Evolutionary conservation across 64 coral and sea anemone species (phyloP), one percentile per base, ranked within the genome.

Genomic region (Hydrozoanthus tunicans): DNA sequence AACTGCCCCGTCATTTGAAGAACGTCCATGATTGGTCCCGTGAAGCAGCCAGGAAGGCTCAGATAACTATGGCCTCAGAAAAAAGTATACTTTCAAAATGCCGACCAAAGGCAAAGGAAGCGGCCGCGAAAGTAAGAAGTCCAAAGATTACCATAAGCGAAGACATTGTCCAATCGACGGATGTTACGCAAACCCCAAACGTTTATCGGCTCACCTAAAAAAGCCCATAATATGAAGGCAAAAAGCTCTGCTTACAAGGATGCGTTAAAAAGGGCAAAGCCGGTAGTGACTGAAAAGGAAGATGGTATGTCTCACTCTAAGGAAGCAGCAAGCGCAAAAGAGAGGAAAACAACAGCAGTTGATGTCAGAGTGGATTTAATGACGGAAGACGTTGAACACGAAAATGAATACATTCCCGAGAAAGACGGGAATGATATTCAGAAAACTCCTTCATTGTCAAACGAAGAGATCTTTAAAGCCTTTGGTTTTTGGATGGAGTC

Each of bases 401-500:
- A 85, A 85, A 85, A 85, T 85, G 82, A 65, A 63, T 60, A 4
- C 2, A 68, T 53, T 52, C 82, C 82, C 17, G 12, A 52, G 82
- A 4, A 86, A 66, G 15, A 68, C 14, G 82, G 71, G 71, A 74
- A 74, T 74, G 71, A 74, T 43, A 74, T 51, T 12, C 71, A 43
- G 71, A 51, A 74, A 43, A 27, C 71, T 32, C 71, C 23, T 43
- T 43, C 32, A 43, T 43, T 43, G 32, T 90, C 77, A 59, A 79
- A 85, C 25, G 52, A 85, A 85, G 62, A 65, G 53, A 89, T 89
- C 75, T 59, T 77, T 52, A 9, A 43, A 61, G 66, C 52, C 15
- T 89, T 89, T 89, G 86, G 70, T 58, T 73, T 43, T 56, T 89
- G 86, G 86, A 56, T 89, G 53, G 66, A 89, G 56, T 73, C 86